Conservation (phyloP, 2,797 vertebrate species). For the Liparis tanakae region DNA sequence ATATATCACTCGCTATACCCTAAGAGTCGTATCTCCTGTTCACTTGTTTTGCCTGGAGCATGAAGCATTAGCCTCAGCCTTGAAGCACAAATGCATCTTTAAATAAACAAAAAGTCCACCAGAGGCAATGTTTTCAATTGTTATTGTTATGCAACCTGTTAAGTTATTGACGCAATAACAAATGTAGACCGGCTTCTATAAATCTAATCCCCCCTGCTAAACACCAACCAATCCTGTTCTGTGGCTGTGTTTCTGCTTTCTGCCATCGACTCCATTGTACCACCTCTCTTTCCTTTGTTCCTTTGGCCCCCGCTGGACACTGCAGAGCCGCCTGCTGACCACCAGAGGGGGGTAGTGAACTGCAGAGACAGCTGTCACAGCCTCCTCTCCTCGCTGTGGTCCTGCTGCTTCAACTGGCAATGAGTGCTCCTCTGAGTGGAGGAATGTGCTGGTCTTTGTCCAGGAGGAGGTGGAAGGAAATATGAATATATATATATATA, state of each 20-base stretch:
- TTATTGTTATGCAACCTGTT: neutral
- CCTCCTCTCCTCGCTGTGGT: constrained; percentile 14
- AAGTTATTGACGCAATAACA: neutral
- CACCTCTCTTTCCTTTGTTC: constrained; percentile 54
- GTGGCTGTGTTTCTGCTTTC: neutral
- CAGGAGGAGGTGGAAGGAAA: neutral
- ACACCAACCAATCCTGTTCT: neutral
- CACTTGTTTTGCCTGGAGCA: neutral
- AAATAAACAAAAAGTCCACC: neutral
- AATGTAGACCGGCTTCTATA: neutral
- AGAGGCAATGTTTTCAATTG: neutral
- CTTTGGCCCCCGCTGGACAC: neutral
- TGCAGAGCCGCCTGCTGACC: constrained; percentile 11
- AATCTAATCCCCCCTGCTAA: neutral
- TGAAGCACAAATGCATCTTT: neutral
- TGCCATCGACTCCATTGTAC: constrained; percentile 37
- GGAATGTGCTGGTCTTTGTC: constrained; percentile 57
- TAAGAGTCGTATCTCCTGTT: neutral
- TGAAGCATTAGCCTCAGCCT: neutral
- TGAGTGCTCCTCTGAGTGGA: constrained; percentile 24
- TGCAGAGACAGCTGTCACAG: neutral
- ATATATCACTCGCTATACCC: neutral
- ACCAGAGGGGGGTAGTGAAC: constrained; percentile 54
- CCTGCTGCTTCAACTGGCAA: constrained; percentile 23
- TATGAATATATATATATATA: no score